Evolutionary conservation across 1,140 invertebrate genomes (phyloP).

Genomic region (Caenorhabditis brenneri): DNA sequence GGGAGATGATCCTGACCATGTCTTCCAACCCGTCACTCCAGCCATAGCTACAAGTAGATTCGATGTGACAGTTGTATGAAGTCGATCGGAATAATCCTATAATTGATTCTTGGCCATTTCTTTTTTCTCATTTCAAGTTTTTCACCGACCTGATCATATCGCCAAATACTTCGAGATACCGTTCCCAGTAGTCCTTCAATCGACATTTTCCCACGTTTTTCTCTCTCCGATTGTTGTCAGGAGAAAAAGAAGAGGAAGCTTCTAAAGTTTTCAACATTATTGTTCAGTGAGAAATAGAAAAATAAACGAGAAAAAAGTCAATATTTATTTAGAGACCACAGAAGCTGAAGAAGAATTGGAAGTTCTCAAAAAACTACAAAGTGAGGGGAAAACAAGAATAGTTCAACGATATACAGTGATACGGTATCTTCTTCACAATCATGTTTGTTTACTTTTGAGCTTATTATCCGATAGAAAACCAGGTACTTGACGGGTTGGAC

Average conservation of each 20-base stretch:
- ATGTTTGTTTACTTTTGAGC: slow-evolving; percentile 29
- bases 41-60: slow-evolving; percentile 46
- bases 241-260: too few species aligned
- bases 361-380: not conserved
- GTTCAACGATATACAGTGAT: not conserved
- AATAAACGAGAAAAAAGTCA: slow-evolving; percentile 1
- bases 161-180: slow-evolving; percentile 27
- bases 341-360: not conserved
- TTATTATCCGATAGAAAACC: slow-evolving; percentile 20
- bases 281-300: slow-evolving; percentile 24
- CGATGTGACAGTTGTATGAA: slow-evolving; percentile 50
- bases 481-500: slow-evolving; percentile 1
- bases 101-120: not conserved
- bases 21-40: slow-evolving; percentile 29
- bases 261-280: slow-evolving; percentile 20
- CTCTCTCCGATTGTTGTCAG: not conserved
- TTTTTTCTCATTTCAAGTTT: not conserved
- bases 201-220: slow-evolving; percentile 26
- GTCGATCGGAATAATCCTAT: slow-evolving; percentile 45
- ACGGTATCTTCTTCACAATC: slow-evolving; percentile 9
- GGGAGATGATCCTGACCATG: slow-evolving; percentile 20
- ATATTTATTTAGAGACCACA: not conserved
- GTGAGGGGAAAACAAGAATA: not conserved
- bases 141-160: slow-evolving; percentile 19
- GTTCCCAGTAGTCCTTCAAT: slow-evolving; percentile 16